Evolutionary conservation across 2,797 vertebrate genomes (phyloP), one percentile per base, ranked within the genome.

Genomic region (Geotrypetes seraphini): DNA sequence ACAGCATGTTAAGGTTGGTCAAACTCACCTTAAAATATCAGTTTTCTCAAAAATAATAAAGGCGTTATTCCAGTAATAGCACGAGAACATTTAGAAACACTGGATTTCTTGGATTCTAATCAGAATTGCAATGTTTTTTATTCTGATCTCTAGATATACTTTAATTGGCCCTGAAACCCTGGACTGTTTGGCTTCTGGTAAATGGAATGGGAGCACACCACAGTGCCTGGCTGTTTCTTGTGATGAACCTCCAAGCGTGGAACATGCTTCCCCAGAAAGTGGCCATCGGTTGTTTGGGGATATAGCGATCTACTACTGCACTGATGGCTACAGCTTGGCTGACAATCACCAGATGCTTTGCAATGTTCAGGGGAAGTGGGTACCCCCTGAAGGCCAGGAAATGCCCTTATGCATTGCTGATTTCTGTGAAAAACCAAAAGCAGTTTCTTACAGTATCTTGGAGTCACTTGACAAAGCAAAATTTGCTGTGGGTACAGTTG

Each of bases 211-310:
- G 38, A 83, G 69, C 65, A 69, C 81, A 13, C 83, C 89, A 13
- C 92, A 91, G 58, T 99, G 96, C 16, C 83, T 92, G 35, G 92
- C 95, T 10, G 87, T 89, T 21, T 94, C 91, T 54, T 99, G 96
- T 24, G 95, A 92, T 8, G 87, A 92, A 6, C 92, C 95, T 2
- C 96, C 96, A 2, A 64, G 66, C 2, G 79, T 98, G 17, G 89
- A 90, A 61, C 85, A 99, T 1, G 93, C 95, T 9, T 87, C 87
- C 18, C 86, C 92, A 12, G 84, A 92, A 20, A 92, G 82, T 5
- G 82, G 84, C 40, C 93, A 98, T 63, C 80, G 92, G 47, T 84
- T 99, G 14, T 99, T 86, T 10, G 91, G 92, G 2, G 95, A 97
- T 47, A 77, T 73, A 2, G 92, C 95, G 1, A 89, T 89, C 55